Conservation (phyloP, 53 echinoderm and acorn worm species). For the Holothuria leucospilota region DNA sequence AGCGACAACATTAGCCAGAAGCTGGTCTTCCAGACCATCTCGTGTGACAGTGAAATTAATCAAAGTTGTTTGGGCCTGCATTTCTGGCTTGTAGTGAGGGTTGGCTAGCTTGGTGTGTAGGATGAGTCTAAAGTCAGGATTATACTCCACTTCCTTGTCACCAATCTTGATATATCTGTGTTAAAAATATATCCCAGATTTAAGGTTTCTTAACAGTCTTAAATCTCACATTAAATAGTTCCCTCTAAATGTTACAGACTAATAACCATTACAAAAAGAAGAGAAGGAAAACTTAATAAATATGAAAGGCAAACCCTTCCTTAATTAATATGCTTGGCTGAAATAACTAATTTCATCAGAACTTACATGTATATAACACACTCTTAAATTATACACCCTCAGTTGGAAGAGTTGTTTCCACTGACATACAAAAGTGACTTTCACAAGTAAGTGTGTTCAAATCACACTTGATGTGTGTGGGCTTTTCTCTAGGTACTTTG, state of each 20-base stretch:
- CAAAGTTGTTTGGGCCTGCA: constrained; percentile 99
- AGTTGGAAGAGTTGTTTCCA: too few relatives aligned
- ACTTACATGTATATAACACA: too few relatives aligned
- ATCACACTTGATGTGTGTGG: too few relatives aligned
- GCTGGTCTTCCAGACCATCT: constrained; percentile 96
- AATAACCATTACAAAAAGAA: too few relatives aligned
- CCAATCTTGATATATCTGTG: constrained; percentile 97
- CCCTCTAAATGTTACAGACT: not conserved
- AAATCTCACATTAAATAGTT: not conserved
- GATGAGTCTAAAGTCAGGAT: constrained; percentile 94
- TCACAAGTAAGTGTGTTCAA: too few relatives aligned
- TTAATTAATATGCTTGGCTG: too few relatives aligned
- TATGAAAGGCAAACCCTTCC: too few relatives aligned
- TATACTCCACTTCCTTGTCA: constrained; percentile 99
- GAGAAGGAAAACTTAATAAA: too few relatives aligned
- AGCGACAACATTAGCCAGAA: constrained; percentile 94
- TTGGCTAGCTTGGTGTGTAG: constrained; percentile 99
- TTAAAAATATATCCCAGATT: not conserved
- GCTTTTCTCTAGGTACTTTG: too few relatives aligned
- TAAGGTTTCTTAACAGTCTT: not conserved
- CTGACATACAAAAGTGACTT: too few relatives aligned
- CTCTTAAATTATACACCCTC: too few relatives aligned
- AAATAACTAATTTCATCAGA: too few relatives aligned
- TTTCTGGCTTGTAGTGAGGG: constrained; percentile 99
- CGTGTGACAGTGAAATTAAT: constrained; percentile 99